Conservation (phyloP, 2,888 invertebrate species). For the Drosophila ustulata region DNA sequence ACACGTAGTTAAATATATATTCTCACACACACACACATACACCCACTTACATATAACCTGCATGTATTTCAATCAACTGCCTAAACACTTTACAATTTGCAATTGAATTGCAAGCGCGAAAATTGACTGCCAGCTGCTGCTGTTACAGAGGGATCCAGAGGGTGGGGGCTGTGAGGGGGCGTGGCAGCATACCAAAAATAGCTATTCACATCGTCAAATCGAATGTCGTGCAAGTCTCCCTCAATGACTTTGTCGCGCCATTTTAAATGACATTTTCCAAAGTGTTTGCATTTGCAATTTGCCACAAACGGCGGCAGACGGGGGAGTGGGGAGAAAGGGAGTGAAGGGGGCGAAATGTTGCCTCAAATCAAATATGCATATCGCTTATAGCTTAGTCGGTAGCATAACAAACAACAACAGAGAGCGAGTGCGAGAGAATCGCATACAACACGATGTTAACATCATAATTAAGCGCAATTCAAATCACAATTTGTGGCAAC, state of each 20-base stretch:
- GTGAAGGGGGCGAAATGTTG: neutral
- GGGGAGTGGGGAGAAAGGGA: neutral
- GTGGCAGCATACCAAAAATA: conserved; percentile 51
- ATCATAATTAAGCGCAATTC: conserved; percentile 51
- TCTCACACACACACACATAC: conserved; percentile 7
- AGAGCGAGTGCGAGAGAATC: conserved; percentile 4
- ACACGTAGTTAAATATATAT: neutral
- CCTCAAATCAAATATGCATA: conserved; percentile 36
- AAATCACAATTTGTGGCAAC: conserved; percentile 41
- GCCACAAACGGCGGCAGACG: neutral
- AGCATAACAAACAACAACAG: conserved; percentile 6
- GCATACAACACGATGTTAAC: conserved; percentile 12
- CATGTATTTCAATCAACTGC: conserved; percentile 72
- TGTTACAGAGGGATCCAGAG: neutral
- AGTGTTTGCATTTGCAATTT: conserved; percentile 60
- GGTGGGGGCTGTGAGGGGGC: neutral
- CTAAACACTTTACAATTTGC: conserved; percentile 59
- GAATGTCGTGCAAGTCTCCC: conserved; percentile 55
- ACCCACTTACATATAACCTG: conserved; percentile 3
- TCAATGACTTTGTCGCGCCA: conserved; percentile 53
- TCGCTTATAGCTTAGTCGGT: neutral
- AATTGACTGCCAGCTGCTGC: conserved; percentile 59
- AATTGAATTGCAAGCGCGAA: conserved; percentile 61
- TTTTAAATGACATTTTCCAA: conserved; percentile 64
- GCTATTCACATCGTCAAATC: conserved; percentile 76